Evolutionary conservation across 1,140 invertebrate species (phyloP), one percentile per base, ranked within the genome.

Genomic region (Drosophila lowei): DNA sequence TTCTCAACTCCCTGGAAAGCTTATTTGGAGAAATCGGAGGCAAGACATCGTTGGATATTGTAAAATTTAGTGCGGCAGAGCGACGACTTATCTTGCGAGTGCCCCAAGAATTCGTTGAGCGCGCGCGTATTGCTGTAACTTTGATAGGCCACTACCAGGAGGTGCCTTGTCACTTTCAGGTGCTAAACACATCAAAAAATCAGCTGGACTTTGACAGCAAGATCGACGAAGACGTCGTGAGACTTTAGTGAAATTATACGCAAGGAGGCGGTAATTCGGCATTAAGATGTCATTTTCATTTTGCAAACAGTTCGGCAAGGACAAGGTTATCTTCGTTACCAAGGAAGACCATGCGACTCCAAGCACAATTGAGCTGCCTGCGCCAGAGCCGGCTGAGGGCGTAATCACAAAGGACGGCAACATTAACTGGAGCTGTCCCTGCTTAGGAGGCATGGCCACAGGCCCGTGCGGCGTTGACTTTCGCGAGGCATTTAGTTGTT

Each of bases 341-440:
- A 94, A 95, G 88, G 96, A 97, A 91, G 96, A 97, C 79, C 94
- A 96, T 89, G 91, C 94, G 5, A 90, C 92, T 13, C 96, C 96
- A 7, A 95, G 95, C 78, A 94, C 91, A 58, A 93, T 97, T n/a
- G 90, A 92, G 47, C 92, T 97, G 61, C 95, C 96, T 6, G 94
- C 95, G 77, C 93, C 94, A 11, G 95, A 96, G 72, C 94, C 94
- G 6, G 93, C 94, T 56, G 94, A 95, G 61, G 97, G 98, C 28
- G 92, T 98, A 1, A 95, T 99, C 61, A 92, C 97, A 30, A 93
- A 95, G 2, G 96, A 97, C 92, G 98, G 98, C 6, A 95, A 96
- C 49, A 98, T 99, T 61, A 99, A 99, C 92, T 99, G 98, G 97
- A 96, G 96, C 89, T 99, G 98, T 88, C 98, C 98, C 0, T 99